Evolutionary conservation across 2,888 invertebrate genomes (phyloP), one percentile per base, ranked within the genome.

Genomic region (Microplitis manilae): DNA sequence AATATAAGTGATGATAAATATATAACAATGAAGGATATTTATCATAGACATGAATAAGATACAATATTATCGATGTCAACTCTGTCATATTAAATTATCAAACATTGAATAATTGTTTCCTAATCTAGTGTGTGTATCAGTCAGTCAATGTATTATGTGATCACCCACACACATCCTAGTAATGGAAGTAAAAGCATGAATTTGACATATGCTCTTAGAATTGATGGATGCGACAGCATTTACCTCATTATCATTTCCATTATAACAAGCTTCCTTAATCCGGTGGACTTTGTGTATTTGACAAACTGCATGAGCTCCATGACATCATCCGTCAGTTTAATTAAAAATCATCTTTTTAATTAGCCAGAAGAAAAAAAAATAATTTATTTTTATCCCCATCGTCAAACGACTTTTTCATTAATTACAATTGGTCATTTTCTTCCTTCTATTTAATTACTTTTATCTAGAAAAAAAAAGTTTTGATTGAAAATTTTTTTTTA

Each of bases 221-320:
- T 86, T 87, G 88, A 88, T 88, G 84, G 85, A 87, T 86, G 83
- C 77, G 81, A 80, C 75, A 83, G 83, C 41, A 81, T 79, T 77
- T 72, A 80, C 81, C 81, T 85, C 85, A 87, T 87, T 86, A 87
- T 87, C 82, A 84, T 78, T 83, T 82, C 84, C 82, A 84, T 86
- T 85, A 84, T 84, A 84, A 72, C 81, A 81, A 83, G 83, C 84
- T 85, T 82, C 85, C 84, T 83, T 81, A 79, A 77, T 77, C 76
- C 80, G 50, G 13, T 13, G 50, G 50, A 78, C 68, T 76, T 62
- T 17, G 62, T 65, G 20, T 65, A 77, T 76, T 79, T 82, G 83
- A 84, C 83, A 82, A 85, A 84, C 67, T 60, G 79, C 78, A 82
- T 77, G 81, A 60, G 72, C 60, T 59, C 41, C 60, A 77, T 79